These are phyloP conservation scores for Drosophila recens DNA, from an alignment of 2,888 invertebrate genomes.

Conservation along the genomic window DNA sequence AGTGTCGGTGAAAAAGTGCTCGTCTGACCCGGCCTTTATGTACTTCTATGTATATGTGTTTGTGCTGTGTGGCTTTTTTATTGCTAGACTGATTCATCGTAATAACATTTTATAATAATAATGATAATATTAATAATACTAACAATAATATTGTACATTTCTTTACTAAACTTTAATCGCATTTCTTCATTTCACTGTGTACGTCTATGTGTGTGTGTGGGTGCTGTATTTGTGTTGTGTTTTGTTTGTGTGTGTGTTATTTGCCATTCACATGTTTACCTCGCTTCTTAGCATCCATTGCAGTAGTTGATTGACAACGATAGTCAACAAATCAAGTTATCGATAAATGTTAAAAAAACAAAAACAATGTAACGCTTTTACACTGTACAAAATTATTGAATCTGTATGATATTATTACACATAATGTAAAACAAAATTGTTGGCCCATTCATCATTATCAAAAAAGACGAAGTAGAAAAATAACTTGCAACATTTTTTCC, in stretches of 20 bases:
- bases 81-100: conserved; percentile 27
- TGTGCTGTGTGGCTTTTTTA: conserved; percentile 40
- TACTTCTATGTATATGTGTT: conserved; percentile 19
- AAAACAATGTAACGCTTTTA: conserved; percentile 69
- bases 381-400: conserved; percentile 66
- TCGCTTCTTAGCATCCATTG: conserved; percentile 49
- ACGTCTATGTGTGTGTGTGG: conserved; percentile 18
- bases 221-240: conserved; percentile 31
- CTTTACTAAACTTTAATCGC: conserved; percentile 22
- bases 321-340: conserved; percentile 14
- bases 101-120: conserved; percentile 22
- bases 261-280: conserved; percentile 50
- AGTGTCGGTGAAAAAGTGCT: no score
- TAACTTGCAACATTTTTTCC: conserved; percentile 59
- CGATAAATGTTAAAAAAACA: conserved; percentile 5
- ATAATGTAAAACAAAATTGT: conserved; percentile 21
- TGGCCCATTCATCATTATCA: conserved; percentile 30
- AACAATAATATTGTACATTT: conserved; percentile 33
- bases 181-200: conserved; percentile 26
- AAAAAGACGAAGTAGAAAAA: conserved; percentile 13
- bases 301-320: conserved; percentile 48
- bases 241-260: conserved; percentile 37
- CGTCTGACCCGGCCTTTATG: no score
- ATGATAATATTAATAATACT: conserved; percentile 5
- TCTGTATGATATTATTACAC: conserved; percentile 33